Percentiles rank a stretch among this genome's conserved stretches.
Evolutionary conservation across 2,797 vertebrate species (phyloP).

Genomic region (Eurystomus glaucurus): DNA sequence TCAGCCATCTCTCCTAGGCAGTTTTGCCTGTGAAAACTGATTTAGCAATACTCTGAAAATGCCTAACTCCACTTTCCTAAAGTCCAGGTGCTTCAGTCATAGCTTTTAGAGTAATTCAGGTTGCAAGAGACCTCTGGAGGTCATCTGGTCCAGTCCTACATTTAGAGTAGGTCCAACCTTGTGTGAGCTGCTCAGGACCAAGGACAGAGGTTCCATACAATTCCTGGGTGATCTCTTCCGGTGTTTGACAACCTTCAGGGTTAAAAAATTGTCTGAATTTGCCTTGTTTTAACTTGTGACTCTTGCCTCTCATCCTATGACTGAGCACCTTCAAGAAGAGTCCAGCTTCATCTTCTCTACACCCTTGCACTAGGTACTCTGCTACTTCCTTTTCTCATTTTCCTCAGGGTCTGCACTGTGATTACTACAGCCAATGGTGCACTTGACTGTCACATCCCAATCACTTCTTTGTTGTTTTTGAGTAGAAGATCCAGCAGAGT

Average conservation of each 20-base stretch:
- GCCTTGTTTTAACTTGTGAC: neutral
- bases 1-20: neutral
- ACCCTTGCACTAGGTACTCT: neutral
- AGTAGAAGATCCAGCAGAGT: neutral
- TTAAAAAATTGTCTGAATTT: neutral
- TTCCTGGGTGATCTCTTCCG: neutral
- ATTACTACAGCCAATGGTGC: neutral
- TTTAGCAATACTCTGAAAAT: neutral
- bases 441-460: neutral
- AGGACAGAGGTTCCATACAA: neutral
- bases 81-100: neutral
- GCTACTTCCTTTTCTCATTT: neutral
- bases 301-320: neutral
- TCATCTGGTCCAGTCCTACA: rapidly evolving
- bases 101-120: neutral
- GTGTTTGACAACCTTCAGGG: neutral
- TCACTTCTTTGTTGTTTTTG: neutral
- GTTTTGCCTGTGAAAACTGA: neutral
- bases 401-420: neutral
- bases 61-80: neutral
- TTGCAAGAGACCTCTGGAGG: neutral
- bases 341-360: neutral
- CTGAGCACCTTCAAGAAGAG: neutral
- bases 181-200: neutral
- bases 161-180: rapidly evolving